Evolutionary conservation across 2,797 vertebrate genomes (phyloP).

Genomic region (Smutsia gigantea): DNA sequence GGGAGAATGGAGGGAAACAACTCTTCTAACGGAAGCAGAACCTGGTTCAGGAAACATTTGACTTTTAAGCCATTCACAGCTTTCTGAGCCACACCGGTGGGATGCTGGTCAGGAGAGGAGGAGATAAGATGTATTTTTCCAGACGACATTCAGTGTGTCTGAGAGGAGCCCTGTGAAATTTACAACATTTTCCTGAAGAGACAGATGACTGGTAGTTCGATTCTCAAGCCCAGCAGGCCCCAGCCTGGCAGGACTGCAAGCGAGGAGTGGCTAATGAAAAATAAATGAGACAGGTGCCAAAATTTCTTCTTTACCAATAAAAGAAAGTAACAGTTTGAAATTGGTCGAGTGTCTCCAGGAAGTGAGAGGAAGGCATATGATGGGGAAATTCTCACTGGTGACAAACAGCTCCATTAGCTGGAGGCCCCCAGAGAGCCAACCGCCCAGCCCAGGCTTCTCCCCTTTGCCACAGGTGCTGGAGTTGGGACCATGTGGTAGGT

Average conservation of each 20-base stretch:
- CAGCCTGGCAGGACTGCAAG: not conserved
- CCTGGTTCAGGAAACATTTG: not conserved
- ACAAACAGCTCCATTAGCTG: not conserved
- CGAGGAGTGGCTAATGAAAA: conserved; percentile 50
- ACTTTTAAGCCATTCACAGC: not conserved
- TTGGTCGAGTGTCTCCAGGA: not conserved
- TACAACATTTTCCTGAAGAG: not conserved
- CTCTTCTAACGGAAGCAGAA: not conserved
- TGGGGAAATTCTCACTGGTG: not conserved
- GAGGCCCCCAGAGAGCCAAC: not conserved
- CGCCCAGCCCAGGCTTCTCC: fast-evolving
- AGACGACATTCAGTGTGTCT: not conserved
- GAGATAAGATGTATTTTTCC: conserved; percentile 55
- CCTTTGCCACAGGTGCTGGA: not conserved
- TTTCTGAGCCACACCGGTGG: not conserved
- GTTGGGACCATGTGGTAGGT: not conserved
- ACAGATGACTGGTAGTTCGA: not conserved
- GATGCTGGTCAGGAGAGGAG: not conserved
- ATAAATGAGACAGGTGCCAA: conserved; percentile 55
- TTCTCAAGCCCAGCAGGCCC: conserved; percentile 61
- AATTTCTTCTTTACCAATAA: conserved; percentile 59
- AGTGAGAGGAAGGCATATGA: not conserved
- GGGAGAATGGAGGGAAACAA: not conserved
- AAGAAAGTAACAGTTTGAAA: conserved; percentile 51
- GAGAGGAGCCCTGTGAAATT: conserved; percentile 21